Evolutionary conservation across 2,888 invertebrate species (phyloP), one percentile per base, ranked within the genome.

Genomic region (Acleris laterana): DNA sequence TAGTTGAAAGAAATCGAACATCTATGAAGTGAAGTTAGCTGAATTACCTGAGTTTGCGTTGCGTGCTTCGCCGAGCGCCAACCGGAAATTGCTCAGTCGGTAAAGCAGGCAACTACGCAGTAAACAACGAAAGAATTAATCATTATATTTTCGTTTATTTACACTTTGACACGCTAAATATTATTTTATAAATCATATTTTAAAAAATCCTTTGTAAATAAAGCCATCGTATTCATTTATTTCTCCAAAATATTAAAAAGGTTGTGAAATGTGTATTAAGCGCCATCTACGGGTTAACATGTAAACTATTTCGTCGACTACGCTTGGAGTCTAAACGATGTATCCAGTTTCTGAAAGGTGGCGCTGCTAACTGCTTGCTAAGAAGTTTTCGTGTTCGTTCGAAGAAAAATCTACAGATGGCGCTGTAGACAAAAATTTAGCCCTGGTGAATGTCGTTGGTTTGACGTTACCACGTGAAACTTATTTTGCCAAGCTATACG

Each of bases 1-100:
- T 87, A 87, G 85, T 84, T 87, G 79, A 84, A 90, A 87, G 79
- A 90, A 87, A 93, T 92, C 92, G 93, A 93, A 89, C 90, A 89
- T 91, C 84, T 89, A 88, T 79, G 73, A 79, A 85, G 83, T 90
- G 92, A 93, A 93, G 92, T 89, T 88, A 76, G 90, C 77, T 72
- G 70, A 82, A 82, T 68, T 74, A 79, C 72, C 73, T 78, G 80
- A 82, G 80, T 85, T 88, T 83, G 87, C 84, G 85, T 84, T 87
- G 87, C 84, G 32, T 32, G 88, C 89, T 86, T 87, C 82, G 86
- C 73, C 78, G 81, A 88, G 89, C 88, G 89, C 85, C 82, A 89
- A 91, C 87, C 91, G 93, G 91, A 92, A 88, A 82, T 78, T 66
- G 70, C 71, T 71, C 51, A 57, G 82, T 83, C 80, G 89, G 77